Evolutionary conservation across 2,888 invertebrate genomes (phyloP).

Genomic region (Cephalotes varians): DNA sequence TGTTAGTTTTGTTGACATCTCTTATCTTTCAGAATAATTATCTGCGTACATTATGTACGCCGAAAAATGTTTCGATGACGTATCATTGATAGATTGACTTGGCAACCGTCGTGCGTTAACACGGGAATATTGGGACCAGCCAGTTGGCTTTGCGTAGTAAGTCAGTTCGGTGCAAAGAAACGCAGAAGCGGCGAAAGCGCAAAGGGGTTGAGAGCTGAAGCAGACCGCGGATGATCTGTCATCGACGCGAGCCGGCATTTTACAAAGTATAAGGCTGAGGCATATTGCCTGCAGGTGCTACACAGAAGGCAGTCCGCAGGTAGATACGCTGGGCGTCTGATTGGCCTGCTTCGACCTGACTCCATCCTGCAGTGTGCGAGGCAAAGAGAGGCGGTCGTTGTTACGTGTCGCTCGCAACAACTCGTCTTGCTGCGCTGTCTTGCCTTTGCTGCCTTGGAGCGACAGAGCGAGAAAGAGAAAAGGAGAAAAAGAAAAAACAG

Average conservation of each 20-base stretch:
- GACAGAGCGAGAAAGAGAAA: conserved; percentile 52
- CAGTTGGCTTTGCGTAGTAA: neutral
- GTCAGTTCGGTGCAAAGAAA: neutral
- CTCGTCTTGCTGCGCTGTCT: conserved; percentile 71
- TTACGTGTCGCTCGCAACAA: conserved; percentile 77
- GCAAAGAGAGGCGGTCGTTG: conserved; percentile 78
- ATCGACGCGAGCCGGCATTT: conserved; percentile 77
- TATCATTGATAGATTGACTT: conserved; percentile 2
- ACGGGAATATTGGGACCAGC: neutral
- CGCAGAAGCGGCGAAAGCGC: conserved; percentile 43
- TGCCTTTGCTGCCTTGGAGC: conserved; percentile 48
- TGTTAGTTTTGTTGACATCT: neutral
- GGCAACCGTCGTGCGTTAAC: neutral
- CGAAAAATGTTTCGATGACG: neutral
- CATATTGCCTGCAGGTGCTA: conserved; percentile 81
- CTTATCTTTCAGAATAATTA: neutral
- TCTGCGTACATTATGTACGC: neutral
- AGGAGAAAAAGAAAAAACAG: conserved; percentile 28
- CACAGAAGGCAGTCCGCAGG: conserved; percentile 81
- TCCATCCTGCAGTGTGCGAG: conserved; percentile 79
- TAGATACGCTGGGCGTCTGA: conserved; percentile 83
- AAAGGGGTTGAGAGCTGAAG: conserved; percentile 53
- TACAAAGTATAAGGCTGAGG: conserved; percentile 78
- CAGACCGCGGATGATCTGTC: conserved; percentile 71
- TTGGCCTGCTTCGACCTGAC: conserved; percentile 82